Conservation (phyloP, 1,140 invertebrate species). For the Cylas formicarius region DNA sequence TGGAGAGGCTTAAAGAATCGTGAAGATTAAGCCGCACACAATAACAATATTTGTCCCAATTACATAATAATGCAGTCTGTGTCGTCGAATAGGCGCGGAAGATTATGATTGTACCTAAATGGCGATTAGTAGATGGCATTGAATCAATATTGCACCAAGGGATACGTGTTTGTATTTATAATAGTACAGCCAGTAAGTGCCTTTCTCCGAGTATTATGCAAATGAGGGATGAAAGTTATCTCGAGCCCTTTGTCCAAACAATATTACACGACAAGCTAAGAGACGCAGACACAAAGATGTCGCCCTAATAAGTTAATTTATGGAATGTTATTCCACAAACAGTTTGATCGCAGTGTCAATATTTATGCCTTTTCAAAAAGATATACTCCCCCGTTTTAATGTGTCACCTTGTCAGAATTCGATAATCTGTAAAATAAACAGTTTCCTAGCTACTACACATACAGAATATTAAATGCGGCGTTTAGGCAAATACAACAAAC, state of each 20-base stretch:
- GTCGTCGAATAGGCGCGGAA: too few relatives aligned
- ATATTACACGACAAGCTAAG: slow-evolving; percentile 30
- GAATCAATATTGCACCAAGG: slow-evolving; percentile 16
- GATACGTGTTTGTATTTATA: slow-evolving; percentile 36
- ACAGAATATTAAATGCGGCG: too few relatives aligned
- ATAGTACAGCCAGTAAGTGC: slow-evolving; percentile 37
- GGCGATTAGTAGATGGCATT: too few relatives aligned
- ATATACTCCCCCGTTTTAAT: slow-evolving; percentile 22
- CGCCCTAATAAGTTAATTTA: slow-evolving; percentile 40
- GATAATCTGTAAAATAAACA: slow-evolving; percentile 24
- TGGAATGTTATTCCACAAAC: slow-evolving; percentile 39
- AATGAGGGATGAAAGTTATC: slow-evolving; percentile 38
- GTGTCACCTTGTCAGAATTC: slow-evolving; percentile 13
- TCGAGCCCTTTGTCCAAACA: slow-evolving; percentile 39
- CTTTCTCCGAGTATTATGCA: slow-evolving; percentile 37
- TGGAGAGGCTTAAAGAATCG: too few relatives aligned
- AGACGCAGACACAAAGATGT: slow-evolving; percentile 29
- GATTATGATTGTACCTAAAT: too few relatives aligned
- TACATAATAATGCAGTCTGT: too few relatives aligned
- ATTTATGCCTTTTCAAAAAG: slow-evolving; percentile 33
- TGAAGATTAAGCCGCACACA: too few relatives aligned
- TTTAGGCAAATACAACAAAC: too few relatives aligned
- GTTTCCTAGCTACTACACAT: too few relatives aligned
- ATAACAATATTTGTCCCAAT: too few relatives aligned
- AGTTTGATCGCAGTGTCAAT: slow-evolving; percentile 34